Base-by-base conservation (phyloP, 2,888 invertebrate genomes). In the Gari tellinella region DNA sequence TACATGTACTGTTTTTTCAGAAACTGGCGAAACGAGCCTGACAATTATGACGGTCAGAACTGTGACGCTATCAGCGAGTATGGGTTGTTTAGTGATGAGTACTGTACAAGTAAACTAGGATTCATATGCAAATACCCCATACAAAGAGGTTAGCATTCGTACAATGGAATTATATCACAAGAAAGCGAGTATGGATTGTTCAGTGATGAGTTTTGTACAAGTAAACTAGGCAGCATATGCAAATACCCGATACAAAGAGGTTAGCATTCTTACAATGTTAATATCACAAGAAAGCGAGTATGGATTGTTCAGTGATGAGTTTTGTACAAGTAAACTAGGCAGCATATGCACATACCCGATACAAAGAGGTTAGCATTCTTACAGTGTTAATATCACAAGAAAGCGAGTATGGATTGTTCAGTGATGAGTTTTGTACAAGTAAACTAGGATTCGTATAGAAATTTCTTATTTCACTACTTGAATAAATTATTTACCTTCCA, bases 141-240 rank as follows among this genome's bases (percentile, higher is more conserved):
- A 37, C 38, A 66, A 8, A 58, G 55, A 66, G 72, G 80, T 80
- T 73, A 25, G 66, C 37, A 31, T 31, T 10, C 31, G 31, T n/a
- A n/a, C n/a, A n/a, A n/a, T n/a, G n/a, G 64, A 79, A 80, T 38
- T 84, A 83, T 45, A 26, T 57, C 21, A 75, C 82, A 2, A 68
- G 81, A 0, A 82, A 83, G 82, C 45, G 62, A 79, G 57, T 82
- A 66, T 38, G 82, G 80, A 10, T 48, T 61, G 26, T 82, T 77
- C 46, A 77, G 77, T 63, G 82, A 83, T 45, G 83, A 84, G 17
- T 69, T 56, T 41, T 84, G 84, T 46, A 19, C 49, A 31, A 72
- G 60, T 45, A 53, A 81, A 23, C 78, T 80, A 12, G 83, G 80
- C n/a, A 83, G 80, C 49, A 84, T 84, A n/a, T 84, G 84, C 52